phyloP scores from a whole-genome alignment of 2,113 vertebrate species.

The Fregata magnificens region DNA sequence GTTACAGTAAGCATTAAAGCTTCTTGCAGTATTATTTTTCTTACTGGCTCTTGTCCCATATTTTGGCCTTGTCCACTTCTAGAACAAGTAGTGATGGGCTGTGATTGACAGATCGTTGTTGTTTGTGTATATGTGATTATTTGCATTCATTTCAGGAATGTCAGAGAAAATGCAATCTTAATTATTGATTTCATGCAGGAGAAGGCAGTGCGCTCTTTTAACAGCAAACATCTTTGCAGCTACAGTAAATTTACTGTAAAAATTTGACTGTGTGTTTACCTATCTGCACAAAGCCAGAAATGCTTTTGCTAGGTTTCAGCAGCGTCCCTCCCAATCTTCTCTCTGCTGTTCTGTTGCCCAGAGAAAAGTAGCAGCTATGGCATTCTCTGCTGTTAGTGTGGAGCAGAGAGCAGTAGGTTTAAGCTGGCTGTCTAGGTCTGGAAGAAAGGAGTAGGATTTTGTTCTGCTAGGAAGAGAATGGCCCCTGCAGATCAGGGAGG shows the following conservation, averaged over 20 bases:
- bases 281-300: neutral
- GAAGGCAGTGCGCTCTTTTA: neutral
- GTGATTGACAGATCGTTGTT: neutral
- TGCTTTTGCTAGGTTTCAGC: neutral
- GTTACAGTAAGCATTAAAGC: slow-evolving; percentile 50
- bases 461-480: neutral
- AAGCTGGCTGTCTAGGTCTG: neutral
- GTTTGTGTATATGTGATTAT: neutral
- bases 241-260: neutral
- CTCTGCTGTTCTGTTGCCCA: neutral
- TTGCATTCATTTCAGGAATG: neutral
- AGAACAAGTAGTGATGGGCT: neutral
- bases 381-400: neutral
- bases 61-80: neutral
- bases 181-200: neutral
- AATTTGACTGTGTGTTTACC: neutral
- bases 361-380: neutral
- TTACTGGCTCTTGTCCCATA: neutral
- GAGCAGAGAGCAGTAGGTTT: neutral
- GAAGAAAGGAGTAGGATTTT: neutral
- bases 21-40: slow-evolving; percentile 38
- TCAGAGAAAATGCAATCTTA: neutral
- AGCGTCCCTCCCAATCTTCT: neutral
- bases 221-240: neutral
- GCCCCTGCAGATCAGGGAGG: neutral